Evolutionary conservation across 2,113 vertebrate genomes (phyloP), one percentile per base, ranked within the genome.

Genomic region (Zapornia atra): DNA sequence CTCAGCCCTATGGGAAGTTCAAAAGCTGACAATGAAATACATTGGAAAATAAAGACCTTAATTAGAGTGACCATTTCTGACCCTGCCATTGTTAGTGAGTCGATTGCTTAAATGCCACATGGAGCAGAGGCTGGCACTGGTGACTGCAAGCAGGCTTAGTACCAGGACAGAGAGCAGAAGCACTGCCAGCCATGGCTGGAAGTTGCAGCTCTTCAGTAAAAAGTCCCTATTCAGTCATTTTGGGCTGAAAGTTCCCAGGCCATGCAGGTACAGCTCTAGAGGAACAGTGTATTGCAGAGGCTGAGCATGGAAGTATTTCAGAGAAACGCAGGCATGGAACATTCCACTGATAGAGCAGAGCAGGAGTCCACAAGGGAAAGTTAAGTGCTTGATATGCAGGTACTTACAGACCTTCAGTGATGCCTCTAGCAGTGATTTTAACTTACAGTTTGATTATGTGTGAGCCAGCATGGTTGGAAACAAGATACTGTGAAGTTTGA

Each of bases 41-140:
- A 42, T 59, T 59, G 82, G 75, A 88, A 90, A 96, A 93, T 60
- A 64, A 82, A 79, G 75, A 68, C 66, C 61, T 88, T 92, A 90
- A 93, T 94, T 82, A 60, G 75, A 72, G 44, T 26, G 88, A 31
- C 88, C 72, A 68, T 5, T 64, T 85, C 51, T 79, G 70, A 68
- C 48, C 70, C 66, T 51, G 72, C 57, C 66, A 38, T 34, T 75
- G 56, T 5, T 28, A 36, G 46, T 34, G 60, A 19, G 81, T 61
- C 10, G 0, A 36, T 14, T 28, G 50, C 73, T 86, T 28, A 53
- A 86, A 66, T 18, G 36, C 15, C 72, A 17, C n/a, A 11, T 8
- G 12, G 14, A 6, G 56, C 6, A 10, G 44, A 17, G 29, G 24
- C 64, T 60, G 33, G 57, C 1, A 8, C 26, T 46, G 34, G 78